A percentile compares a stretch with the other conserved stretches of the same genome.
These are phyloP conservation scores for Rhodophaea formosa DNA, from an alignment of 2,888 invertebrate species.

Conservation along the genomic window DNA sequence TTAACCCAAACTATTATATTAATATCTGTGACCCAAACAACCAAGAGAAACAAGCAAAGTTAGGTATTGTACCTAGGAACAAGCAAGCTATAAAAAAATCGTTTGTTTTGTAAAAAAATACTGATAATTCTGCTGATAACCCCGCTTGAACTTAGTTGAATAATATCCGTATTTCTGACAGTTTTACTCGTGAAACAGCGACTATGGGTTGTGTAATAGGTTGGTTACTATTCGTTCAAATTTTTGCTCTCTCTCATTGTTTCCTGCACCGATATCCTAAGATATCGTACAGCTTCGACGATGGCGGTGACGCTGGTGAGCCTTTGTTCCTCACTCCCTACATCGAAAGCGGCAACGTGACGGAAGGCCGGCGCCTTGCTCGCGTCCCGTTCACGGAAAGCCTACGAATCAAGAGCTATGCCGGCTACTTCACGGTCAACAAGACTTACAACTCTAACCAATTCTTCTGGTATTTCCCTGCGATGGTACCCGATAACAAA, in stretches of 20 bases:
- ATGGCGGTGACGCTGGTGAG: conserved; percentile 65
- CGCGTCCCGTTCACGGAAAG: conserved; percentile 82
- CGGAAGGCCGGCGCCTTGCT: conserved; percentile 81
- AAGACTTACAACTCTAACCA: conserved; percentile 88
- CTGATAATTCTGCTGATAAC: neutral
- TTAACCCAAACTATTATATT: too few species aligned
- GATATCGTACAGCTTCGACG: conserved; percentile 49
- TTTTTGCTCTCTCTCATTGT: conserved; percentile 41
- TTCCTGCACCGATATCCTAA: conserved; percentile 62
- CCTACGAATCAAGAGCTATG: conserved; percentile 84
- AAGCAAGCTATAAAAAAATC: neutral
- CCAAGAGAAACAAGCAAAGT: too few species aligned
- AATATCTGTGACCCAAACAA: too few species aligned
- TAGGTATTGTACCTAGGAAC: too few species aligned
- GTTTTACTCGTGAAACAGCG: conserved; percentile 19
- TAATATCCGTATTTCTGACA: neutral
- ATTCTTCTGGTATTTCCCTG: conserved; percentile 96
- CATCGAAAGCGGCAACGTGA: conserved; percentile 85
- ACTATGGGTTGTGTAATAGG: conserved; percentile 46
- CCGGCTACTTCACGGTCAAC: conserved; percentile 93
- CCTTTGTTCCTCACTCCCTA: conserved; percentile 89
- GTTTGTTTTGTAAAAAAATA: neutral
- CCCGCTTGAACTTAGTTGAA: neutral
- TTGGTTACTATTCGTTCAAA: conserved; percentile 40
- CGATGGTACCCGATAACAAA: conserved; percentile 76